Conservation (phyloP, 1,140 invertebrate species). For the Augochlora pura region DNA sequence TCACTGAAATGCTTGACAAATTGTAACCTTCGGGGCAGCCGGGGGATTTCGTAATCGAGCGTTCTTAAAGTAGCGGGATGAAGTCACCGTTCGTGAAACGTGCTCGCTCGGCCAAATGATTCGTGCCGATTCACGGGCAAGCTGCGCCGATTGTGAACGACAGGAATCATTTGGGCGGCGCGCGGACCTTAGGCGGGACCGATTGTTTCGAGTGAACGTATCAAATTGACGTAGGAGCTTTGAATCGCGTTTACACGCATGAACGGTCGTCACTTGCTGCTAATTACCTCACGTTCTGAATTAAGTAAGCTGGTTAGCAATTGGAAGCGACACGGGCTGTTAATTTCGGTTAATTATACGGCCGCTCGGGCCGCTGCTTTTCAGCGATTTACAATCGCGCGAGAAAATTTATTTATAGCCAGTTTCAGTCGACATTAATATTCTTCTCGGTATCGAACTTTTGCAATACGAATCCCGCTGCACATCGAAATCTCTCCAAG, state of each 20-base stretch:
- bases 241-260: neutral
- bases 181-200: no score
- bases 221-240: neutral
- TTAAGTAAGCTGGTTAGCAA: neutral
- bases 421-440: no score
- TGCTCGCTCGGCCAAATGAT: neutral
- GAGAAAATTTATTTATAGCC: no score
- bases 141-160: neutral
- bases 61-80: neutral
- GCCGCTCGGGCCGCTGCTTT: no score
- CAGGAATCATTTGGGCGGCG: neutral
- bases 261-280: neutral
- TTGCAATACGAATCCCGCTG: no score
- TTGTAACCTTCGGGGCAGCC: neutral
- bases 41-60: neutral
- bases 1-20: neutral
- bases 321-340: neutral
- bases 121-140: neutral
- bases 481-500: no score
- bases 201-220: neutral
- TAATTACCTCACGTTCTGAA: neutral
- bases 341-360: no score
- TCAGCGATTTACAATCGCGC: no score
- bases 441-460: no score
- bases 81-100: slow-evolving; percentile 4